Evolutionary conservation across 1,140 invertebrate species (phyloP).

Genomic region (Aphis craccivora): DNA sequence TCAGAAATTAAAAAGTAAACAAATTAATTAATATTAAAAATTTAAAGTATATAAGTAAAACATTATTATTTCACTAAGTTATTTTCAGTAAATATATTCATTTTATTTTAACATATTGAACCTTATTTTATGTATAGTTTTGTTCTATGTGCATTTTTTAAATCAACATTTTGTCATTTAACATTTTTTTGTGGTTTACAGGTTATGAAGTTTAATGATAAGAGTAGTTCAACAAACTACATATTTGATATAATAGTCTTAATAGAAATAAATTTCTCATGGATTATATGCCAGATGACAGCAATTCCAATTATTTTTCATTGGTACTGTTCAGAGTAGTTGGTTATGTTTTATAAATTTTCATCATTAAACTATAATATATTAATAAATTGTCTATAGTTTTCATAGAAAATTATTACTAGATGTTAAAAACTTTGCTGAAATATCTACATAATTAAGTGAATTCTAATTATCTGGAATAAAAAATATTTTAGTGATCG

Average conservation of each 20-base stretch:
- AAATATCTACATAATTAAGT: not conserved
- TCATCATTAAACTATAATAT: not conserved
- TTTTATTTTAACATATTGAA: not conserved
- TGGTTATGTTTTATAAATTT: not conserved
- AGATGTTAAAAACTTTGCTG: not conserved
- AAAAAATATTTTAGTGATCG: too few relatives aligned
- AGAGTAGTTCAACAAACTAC: too few relatives aligned
- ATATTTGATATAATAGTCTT: too few relatives aligned
- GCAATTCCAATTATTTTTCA: not conserved
- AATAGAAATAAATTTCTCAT: too few relatives aligned
- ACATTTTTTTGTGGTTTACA: not conserved
- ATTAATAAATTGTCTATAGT: not conserved
- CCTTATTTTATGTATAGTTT: not conserved
- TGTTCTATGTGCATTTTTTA: not conserved
- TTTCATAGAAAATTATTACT: not conserved
- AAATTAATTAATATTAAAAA: not conserved
- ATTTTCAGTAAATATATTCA: not conserved
- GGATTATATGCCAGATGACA: not conserved
- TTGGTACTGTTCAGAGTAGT: not conserved
- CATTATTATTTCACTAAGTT: not conserved
- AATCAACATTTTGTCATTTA: not conserved
- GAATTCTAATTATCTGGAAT: not conserved
- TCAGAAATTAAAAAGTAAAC: not conserved
- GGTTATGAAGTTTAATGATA: too few relatives aligned
- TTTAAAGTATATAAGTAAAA: not conserved